A percentile compares a stretch with the other conserved stretches of the same genome.
These are phyloP conservation scores for Macrosteles quadrilineatus DNA, from an alignment of 1,140 invertebrate genomes.

Conservation along the genomic window DNA sequence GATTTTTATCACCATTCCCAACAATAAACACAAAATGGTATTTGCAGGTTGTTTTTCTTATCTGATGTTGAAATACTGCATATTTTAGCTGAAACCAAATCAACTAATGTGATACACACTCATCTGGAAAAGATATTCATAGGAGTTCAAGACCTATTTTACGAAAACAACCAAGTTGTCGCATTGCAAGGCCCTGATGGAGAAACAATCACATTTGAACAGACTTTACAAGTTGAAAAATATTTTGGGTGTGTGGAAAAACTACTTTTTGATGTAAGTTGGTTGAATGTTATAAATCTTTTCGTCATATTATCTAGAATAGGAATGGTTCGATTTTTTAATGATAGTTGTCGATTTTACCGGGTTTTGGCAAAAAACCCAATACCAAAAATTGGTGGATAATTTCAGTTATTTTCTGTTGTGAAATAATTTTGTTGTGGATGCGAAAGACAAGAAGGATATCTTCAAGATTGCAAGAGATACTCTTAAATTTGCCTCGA, in stretches of 20 bases:
- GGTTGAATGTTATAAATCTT: background rate
- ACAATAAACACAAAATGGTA: too few species aligned
- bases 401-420: too few species aligned
- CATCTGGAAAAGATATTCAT: constrained; percentile 93
- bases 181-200: constrained; percentile 85
- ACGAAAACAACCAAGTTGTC: constrained; percentile 77
- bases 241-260: constrained; percentile 80
- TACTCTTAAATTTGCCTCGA: too few species aligned
- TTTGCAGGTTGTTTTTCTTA: constrained; percentile 85
- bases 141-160: constrained; percentile 69
- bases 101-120: constrained; percentile 82
- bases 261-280: constrained; percentile 75
- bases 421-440: too few species aligned
- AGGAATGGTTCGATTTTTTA: background rate
- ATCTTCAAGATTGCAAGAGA: too few species aligned
- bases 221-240: constrained; percentile 65
- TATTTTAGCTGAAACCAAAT: constrained; percentile 90
- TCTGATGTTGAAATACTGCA: constrained; percentile 96
- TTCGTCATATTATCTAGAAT: background rate
- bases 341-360: too few species aligned
- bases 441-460: too few species aligned
- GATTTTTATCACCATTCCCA: too few species aligned
- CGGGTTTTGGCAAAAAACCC: too few species aligned
- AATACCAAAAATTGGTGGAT: too few species aligned
- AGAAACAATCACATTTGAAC: constrained; percentile 72